Percentiles rank a stretch among this genome's conserved stretches.
Evolutionary conservation across 1,140 invertebrate species (phyloP).

Genomic region (Rhopalosiphum padi): DNA sequence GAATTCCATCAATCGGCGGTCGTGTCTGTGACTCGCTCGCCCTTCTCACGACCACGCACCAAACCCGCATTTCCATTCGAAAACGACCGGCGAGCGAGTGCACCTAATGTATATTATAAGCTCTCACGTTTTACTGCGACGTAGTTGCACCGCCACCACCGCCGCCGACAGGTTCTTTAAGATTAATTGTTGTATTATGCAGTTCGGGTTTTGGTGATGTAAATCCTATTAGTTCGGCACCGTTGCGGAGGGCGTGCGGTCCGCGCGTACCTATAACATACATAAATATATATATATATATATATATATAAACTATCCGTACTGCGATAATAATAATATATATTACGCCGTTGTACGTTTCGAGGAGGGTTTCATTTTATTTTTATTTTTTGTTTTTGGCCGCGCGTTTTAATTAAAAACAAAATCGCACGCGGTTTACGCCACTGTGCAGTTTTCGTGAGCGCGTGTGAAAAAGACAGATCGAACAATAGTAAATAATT

Average conservation of each 20-base stretch:
- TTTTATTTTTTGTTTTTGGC: background rate
- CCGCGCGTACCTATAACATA: background rate
- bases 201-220: background rate
- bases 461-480: constrained; percentile 34
- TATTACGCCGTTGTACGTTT: background rate
- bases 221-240: constrained; percentile 41
- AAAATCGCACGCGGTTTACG: background rate
- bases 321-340: background rate
- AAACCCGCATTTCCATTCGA: background rate
- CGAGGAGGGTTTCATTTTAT: background rate
- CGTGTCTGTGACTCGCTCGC: background rate
- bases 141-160: background rate
- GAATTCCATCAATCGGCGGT: constrained; percentile 30
- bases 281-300: background rate
- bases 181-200: constrained; percentile 52
- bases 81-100: background rate
- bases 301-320: background rate
- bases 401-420: constrained; percentile 39
- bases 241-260: background rate
- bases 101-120: background rate
- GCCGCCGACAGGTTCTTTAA: background rate
- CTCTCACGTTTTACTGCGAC: constrained; percentile 24
- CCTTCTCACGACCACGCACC: background rate
- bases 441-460: background rate
- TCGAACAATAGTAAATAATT: constrained; percentile 30